These are phyloP conservation scores for Crotalus viridis DNA, from an alignment of 2,113 vertebrate species.

Conservation along the genomic window DNA sequence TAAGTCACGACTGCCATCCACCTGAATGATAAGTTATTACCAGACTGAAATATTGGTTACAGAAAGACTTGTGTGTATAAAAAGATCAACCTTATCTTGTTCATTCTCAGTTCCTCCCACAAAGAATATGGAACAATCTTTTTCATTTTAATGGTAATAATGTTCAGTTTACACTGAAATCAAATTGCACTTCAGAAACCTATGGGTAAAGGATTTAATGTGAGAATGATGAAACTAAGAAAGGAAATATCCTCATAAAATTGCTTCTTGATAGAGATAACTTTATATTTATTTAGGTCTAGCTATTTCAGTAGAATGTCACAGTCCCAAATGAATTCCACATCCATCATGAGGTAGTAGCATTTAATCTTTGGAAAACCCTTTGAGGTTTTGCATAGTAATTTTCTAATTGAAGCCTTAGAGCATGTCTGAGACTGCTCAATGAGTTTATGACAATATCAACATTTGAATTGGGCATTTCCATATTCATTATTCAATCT, in stretches of 20 bases:
- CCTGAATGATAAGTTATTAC: conserved; percentile 9
- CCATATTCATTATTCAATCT: background rate
- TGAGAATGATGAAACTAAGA: background rate
- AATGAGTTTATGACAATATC: background rate
- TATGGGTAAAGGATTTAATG: conserved; percentile 5
- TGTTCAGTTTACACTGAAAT: background rate
- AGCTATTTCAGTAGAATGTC: background rate
- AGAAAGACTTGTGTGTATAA: background rate
- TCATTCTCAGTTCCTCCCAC: background rate
- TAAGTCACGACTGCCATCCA: background rate
- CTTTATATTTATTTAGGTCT: background rate
- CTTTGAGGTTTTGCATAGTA: background rate
- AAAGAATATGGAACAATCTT: background rate
- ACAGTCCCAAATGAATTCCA: background rate
- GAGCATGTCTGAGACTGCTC: background rate
- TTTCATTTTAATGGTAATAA: conserved; percentile 27
- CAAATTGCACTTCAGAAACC: background rate
- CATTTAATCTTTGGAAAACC: background rate
- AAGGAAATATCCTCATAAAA: conserved; percentile 14
- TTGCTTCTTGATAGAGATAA: background rate
- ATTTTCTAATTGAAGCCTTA: background rate
- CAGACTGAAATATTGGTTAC: background rate
- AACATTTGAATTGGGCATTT: background rate
- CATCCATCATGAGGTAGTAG: background rate
- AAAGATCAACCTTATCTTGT: background rate